Percentiles rank a stretch among this genome's conserved stretches.
Conservation (phyloP, 92 coral and sea anemone species). For the Zoanthus gigantus region DNA sequence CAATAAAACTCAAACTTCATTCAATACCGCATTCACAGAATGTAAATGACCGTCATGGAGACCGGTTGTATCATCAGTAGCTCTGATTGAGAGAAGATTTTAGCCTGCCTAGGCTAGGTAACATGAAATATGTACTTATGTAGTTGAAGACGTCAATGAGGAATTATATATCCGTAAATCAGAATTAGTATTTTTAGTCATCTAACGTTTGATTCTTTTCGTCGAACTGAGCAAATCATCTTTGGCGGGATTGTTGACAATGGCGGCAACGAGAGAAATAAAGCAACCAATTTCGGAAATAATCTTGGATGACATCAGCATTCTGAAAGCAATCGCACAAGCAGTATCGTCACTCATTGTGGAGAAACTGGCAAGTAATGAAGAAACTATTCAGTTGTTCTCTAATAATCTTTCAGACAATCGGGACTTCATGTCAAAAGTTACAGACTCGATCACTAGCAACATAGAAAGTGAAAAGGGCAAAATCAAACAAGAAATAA, state of each 20-base stretch:
- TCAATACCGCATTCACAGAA: too few species aligned
- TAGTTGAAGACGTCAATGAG: background rate
- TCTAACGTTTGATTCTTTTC: background rate
- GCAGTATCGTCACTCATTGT: constrained; percentile 1
- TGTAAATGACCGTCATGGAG: background rate
- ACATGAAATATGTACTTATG: background rate
- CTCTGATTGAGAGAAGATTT: background rate
- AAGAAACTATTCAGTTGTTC: background rate
- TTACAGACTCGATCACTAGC: background rate
- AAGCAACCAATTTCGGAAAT: background rate
- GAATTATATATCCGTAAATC: background rate
- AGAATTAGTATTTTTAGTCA: background rate
- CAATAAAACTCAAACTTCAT: too few species aligned
- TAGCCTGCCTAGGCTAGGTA: background rate
- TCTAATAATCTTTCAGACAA: background rate
- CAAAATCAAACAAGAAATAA: constrained; percentile 1
- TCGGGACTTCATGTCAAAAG: background rate
- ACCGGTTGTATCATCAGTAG: background rate
- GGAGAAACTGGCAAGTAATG: background rate
- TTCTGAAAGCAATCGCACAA: background rate
- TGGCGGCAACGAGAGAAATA: background rate
- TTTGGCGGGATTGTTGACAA: background rate
- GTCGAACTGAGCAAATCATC: background rate
- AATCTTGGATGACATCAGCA: background rate
- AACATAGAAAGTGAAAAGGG: background rate